phyloP scores from a whole-genome alignment of 53 echinoderm and acorn worm genomes.

The Echinarachnius parma region DNA sequence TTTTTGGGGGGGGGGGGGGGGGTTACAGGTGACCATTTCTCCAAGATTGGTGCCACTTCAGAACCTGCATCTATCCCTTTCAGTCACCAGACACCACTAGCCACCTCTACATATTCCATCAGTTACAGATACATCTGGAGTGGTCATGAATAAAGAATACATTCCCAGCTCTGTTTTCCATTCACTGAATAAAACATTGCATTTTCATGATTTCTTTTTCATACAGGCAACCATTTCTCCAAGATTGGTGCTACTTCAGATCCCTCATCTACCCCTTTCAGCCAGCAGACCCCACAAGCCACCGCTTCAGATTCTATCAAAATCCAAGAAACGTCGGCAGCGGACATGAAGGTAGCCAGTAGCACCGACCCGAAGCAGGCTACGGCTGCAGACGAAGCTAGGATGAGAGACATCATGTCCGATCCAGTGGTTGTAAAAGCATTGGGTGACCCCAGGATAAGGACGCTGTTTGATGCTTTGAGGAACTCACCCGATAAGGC shows the following conservation, averaged over 20 bases:
- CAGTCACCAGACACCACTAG: no score
- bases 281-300: neutral
- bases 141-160: no score
- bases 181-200: no score
- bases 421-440: constrained; percentile 72
- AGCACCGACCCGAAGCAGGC: constrained; percentile 80
- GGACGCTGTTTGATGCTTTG: constrained; percentile 63
- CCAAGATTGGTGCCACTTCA: no score
- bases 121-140: no score
- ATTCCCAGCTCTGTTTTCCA: no score
- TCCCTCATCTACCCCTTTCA: constrained; percentile 18
- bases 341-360: constrained; percentile 65
- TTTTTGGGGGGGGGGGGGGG: no score
- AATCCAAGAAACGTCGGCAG: constrained; percentile 24
- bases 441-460: constrained; percentile 57
- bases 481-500: constrained; percentile 68
- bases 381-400: constrained; percentile 71
- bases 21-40: no score
- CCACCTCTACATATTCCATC: no score
- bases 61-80: no score
- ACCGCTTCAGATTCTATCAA: no score
- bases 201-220: neutral
- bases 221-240: constrained; percentile 66
- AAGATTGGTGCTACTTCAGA: constrained; percentile 14
- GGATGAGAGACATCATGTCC: constrained; percentile 77